Conservation (phyloP, 2,797 vertebrate genomes). For the Syncerus caffer region DNA sequence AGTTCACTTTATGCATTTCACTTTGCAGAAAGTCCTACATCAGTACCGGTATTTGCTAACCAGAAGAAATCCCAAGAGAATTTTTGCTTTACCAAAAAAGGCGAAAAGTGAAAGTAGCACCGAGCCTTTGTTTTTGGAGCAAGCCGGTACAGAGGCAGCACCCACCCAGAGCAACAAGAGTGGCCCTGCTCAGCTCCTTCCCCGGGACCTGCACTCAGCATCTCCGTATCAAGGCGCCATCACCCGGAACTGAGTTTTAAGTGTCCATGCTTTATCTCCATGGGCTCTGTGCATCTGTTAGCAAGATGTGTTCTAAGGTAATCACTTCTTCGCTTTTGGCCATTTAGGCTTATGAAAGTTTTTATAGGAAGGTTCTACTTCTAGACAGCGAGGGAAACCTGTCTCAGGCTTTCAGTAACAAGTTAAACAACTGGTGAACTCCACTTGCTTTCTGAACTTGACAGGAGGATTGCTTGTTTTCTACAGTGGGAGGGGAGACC, state of each 20-base stretch:
- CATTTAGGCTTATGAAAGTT: neutral
- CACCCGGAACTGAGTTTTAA: neutral
- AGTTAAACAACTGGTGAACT: neutral
- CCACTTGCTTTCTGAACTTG: constrained; percentile 38
- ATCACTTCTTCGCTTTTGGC: neutral
- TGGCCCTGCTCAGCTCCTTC: neutral
- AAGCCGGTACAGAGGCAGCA: neutral
- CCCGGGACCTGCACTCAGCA: neutral
- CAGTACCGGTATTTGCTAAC: neutral
- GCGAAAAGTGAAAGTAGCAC: neutral
- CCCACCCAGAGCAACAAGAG: neutral
- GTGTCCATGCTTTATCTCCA: neutral
- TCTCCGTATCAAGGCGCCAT: neutral
- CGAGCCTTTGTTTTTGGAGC: neutral
- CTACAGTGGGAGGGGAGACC: constrained; percentile 26
- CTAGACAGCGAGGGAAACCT: neutral
- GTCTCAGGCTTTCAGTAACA: constrained; percentile 1
- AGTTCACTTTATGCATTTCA: neutral
- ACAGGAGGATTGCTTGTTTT: neutral
- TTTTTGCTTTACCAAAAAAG: neutral
- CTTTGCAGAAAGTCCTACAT: neutral
- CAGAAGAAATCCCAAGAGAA: neutral
- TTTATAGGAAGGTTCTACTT: neutral
- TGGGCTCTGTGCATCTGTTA: neutral
- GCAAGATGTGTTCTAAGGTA: neutral